Evolutionary conservation across 2,888 invertebrate genomes (phyloP).

Genomic region (Ophonus ardosiacus): DNA sequence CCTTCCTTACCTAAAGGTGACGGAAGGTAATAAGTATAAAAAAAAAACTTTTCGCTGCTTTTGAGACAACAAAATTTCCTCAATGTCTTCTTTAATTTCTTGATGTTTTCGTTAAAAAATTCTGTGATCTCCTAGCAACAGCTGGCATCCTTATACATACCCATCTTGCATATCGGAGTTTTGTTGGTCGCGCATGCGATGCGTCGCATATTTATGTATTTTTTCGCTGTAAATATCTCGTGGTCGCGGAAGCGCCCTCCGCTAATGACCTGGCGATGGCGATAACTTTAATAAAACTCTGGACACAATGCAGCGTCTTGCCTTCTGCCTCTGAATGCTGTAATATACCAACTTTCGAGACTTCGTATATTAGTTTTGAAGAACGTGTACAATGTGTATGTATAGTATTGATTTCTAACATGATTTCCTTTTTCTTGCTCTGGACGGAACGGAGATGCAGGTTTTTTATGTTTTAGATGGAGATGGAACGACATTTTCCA

Average conservation of each 20-base stretch:
- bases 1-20: too few species aligned
- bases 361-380: constrained; percentile 70
- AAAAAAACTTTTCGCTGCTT: neutral
- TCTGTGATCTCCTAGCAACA: neutral
- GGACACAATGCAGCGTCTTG: constrained; percentile 36
- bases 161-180: constrained; percentile 3
- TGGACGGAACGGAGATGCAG: constrained; percentile 24
- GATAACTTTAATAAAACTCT: constrained; percentile 58
- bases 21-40: too few species aligned
- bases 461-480: neutral
- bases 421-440: constrained; percentile 49
- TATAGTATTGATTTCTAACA: constrained; percentile 61
- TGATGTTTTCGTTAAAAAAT: neutral
- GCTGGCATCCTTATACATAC: constrained; percentile 16
- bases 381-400: constrained; percentile 67
- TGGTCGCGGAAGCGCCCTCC: constrained; percentile 31
- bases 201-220: constrained; percentile 47
- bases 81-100: neutral
- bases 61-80: neutral
- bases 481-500: neutral
- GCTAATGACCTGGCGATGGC: constrained; percentile 55
- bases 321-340: constrained; percentile 35
- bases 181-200: constrained; percentile 15
- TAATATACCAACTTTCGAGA: constrained; percentile 64
- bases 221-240: constrained; percentile 46